phyloP scores from a whole-genome alignment of 2,797 vertebrate genomes.

The Chrosomus eos region DNA sequence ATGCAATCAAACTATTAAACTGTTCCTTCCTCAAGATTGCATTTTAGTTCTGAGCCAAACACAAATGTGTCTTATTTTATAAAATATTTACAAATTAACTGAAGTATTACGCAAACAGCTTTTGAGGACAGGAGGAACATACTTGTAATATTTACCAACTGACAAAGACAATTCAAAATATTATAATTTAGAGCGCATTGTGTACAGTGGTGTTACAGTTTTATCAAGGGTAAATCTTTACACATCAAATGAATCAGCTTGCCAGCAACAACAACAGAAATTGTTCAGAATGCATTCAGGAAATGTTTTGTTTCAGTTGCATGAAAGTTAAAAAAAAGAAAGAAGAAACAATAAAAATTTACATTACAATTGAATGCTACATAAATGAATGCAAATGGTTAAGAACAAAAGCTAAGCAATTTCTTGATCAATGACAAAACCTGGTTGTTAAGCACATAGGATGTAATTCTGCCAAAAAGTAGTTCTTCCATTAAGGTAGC shows the following conservation, averaged over 20 bases:
- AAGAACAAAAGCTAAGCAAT: neutral
- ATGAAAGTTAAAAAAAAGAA: neutral
- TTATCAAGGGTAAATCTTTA: constrained; percentile 3
- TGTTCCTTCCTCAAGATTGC: neutral
- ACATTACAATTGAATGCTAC: neutral
- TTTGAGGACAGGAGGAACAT: neutral
- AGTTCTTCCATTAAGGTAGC: neutral
- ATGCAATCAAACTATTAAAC: constrained; percentile 1
- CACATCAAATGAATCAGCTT: neutral
- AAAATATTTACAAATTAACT: neutral
- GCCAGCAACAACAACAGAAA: neutral
- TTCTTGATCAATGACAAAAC: neutral
- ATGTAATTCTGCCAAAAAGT: neutral
- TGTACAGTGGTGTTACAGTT: neutral
- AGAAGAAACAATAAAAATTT: no score
- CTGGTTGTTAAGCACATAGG: neutral
- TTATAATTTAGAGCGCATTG: neutral
- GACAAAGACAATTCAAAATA: neutral
- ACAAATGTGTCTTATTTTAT: constrained; percentile 13
- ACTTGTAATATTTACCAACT: neutral
- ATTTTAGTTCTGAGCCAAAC: constrained; percentile 63
- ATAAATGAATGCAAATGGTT: neutral
- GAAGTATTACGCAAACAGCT: neutral
- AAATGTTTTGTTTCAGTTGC: neutral
- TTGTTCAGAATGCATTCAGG: neutral